phyloP scores from a whole-genome alignment of 2,888 invertebrate species.

The Eudasyphora cyanicolor region DNA sequence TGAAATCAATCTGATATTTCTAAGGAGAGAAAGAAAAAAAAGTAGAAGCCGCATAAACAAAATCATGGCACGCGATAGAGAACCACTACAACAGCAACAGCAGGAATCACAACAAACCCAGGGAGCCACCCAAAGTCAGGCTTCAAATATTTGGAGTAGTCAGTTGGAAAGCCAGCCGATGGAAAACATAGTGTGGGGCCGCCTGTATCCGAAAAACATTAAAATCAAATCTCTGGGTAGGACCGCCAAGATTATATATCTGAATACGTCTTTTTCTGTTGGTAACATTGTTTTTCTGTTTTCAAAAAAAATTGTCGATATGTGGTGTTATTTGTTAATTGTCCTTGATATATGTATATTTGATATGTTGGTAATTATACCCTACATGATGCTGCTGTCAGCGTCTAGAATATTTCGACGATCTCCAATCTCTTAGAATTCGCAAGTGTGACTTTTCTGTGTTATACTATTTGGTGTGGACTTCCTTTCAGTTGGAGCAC shows the following conservation, averaged over 20 bases:
- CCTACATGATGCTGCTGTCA: no score
- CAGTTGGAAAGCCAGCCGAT: slow-evolving; percentile 79
- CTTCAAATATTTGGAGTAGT: slow-evolving; percentile 75
- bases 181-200: slow-evolving; percentile 78
- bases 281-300: slow-evolving; percentile 71
- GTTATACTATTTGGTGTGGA: no score
- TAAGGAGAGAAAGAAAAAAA: no score
- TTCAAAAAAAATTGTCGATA: slow-evolving; percentile 20
- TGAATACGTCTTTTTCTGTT: slow-evolving; percentile 74
- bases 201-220: slow-evolving; percentile 78
- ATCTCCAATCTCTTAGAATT: no score
- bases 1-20: no score
- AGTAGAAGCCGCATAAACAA: no score
- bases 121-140: slow-evolving; percentile 75
- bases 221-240: slow-evolving; percentile 79
- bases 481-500: no score
- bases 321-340: slow-evolving; percentile 1
- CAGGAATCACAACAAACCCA: slow-evolving; percentile 67
- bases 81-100: slow-evolving; percentile 45
- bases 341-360: slow-evolving; percentile 25
- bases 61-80: slow-evolving; percentile 72
- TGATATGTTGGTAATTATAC: background rate
- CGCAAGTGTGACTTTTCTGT: no score
- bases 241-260: slow-evolving; percentile 73
- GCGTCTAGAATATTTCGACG: no score